Evolutionary conservation across 2,797 vertebrate species (phyloP).

Genomic region (Coccyzus lansbergi): DNA sequence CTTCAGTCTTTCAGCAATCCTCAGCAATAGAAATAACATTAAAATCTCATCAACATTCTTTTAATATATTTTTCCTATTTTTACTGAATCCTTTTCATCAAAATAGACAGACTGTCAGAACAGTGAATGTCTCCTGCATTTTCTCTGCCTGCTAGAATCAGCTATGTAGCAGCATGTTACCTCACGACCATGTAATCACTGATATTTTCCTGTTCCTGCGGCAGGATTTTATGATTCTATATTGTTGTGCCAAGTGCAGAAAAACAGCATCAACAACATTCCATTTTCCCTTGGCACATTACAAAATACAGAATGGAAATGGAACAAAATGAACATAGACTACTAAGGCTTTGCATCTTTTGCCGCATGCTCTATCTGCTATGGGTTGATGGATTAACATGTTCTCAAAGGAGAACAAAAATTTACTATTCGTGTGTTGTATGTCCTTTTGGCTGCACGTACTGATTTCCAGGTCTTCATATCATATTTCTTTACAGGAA

Average conservation of each 20-base stretch:
- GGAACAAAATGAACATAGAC: background rate
- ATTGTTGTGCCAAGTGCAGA: slow-evolving; percentile 7
- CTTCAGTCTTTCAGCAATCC: background rate
- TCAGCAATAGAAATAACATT: background rate
- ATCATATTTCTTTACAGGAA: background rate
- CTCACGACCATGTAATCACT: background rate
- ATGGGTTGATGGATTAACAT: background rate
- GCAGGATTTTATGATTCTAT: no score
- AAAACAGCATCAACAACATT: background rate
- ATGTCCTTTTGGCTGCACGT: background rate
- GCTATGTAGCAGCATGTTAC: background rate
- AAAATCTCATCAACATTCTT: background rate
- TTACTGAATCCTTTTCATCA: background rate
- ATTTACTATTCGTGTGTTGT: background rate
- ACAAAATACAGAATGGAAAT: background rate
- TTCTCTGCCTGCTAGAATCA: background rate
- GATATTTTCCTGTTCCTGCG: background rate
- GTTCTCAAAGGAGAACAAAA: background rate
- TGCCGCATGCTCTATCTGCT: background rate
- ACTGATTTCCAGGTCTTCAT: background rate
- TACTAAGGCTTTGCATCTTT: background rate
- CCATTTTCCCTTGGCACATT: background rate
- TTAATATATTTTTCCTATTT: background rate
- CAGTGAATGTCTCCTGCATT: background rate
- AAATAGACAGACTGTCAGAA: background rate